Conservation (phyloP, 2,113 vertebrate species). For the Sinosuthora webbiana region DNA sequence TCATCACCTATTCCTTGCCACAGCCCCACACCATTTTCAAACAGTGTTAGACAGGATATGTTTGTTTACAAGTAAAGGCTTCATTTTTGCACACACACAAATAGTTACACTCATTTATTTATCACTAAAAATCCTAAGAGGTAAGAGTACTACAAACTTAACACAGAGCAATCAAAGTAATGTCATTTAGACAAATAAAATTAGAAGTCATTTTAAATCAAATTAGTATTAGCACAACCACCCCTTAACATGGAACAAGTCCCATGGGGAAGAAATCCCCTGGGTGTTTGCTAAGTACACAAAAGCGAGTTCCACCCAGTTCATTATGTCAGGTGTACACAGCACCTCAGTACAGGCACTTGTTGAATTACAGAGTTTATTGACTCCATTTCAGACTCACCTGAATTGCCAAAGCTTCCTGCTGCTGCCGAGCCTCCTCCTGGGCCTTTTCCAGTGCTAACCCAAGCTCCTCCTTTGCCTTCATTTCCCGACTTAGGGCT, state of each 20-base stretch:
- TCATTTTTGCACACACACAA: background rate
- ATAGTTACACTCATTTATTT: background rate
- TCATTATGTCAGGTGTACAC: background rate
- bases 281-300: background rate
- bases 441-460: slow-evolving; percentile 86
- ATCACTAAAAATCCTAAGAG: background rate
- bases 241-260: background rate
- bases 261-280: background rate
- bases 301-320: background rate
- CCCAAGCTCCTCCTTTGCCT: slow-evolving; percentile 88
- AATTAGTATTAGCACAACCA: background rate
- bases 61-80: background rate
- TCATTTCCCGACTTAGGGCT: slow-evolving; percentile 84
- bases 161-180: background rate
- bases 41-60: background rate
- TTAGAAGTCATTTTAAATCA: background rate
- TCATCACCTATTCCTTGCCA: background rate
- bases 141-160: background rate
- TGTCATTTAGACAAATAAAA: background rate
- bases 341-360: accelerated
- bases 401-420: slow-evolving; percentile 89
- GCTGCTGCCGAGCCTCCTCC: slow-evolving; percentile 88
- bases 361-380: background rate
- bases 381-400: slow-evolving; percentile 52
- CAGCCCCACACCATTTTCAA: background rate